Base-by-base conservation (phyloP, 2,888 invertebrate species). In the Opisthograptis luteolata region DNA sequence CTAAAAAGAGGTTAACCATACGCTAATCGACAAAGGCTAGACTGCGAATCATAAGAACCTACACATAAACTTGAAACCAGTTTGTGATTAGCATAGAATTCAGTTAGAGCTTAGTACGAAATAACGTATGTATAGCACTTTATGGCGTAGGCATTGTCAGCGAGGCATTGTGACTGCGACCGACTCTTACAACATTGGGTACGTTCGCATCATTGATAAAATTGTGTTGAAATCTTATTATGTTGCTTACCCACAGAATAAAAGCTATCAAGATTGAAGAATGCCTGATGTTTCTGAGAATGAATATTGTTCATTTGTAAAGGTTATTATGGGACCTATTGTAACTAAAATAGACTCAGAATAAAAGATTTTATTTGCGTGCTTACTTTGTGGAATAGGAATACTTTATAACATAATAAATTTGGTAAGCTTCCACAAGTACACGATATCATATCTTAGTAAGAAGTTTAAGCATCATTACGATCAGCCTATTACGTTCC, bases 221-320 rank as follows among this genome's bases (percentile, higher is more conserved):
- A 81, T 74, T 69, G 79, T 87, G 79, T 84, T 72, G 85, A 78
- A 86, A 87, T 75, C 66, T 76, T 73, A 86, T 84, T 84, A 84
- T 84, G 73, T 74, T 76, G 70, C 75, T 78, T 82, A 81, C 81
- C 79, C 81, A 84, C 81, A 79, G 66, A 50, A 64, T 65, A 66
- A 65, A 73, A 31, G 35, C 70, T 73, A 84, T 83, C 79, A 79
- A 82, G 81, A 84, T 84, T 65, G 53, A 68, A 68, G 58, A 59
- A 68, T 66, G 60, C 65, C 54, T 64, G 50, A 62, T 62, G 68
- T 66, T 75, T 68, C 68, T 65, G 64, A 65, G 74, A 73, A 72
- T 60, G 44, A 62, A 73, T 70, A 76, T 75, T 76, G 77, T 78
- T 75, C 55, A 66, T 68, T 70, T 60, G 69, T 65, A 70, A 71